Base-by-base conservation (phyloP, 2,113 vertebrate species). In the Gymnogyps californianus region DNA sequence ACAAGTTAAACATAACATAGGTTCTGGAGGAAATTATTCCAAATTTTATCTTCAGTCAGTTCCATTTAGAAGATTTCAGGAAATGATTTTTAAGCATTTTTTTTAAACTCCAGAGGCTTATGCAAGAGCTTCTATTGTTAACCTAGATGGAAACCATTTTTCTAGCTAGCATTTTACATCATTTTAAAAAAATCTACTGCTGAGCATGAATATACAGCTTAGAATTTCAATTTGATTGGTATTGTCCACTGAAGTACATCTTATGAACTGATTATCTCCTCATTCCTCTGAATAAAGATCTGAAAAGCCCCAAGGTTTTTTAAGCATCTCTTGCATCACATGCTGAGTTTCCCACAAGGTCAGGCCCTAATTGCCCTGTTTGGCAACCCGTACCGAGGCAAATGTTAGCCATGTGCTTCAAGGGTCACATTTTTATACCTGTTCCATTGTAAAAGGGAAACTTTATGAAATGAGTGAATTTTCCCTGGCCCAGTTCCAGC, bases 121-220 rank as follows among this genome's bases (percentile, higher is more conserved):
- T 89, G 70, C 61, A 87, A 96, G 87, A 94, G n/a, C 58, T 78
- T 36, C 70, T 91, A 58, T 77, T 95, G 76, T 87, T 93, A 90
- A 90, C 49, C 58, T 83, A 80, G 78, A 90, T 83, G 62, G 74
- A 88, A 93, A 91, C 8, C 32, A 91, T 44, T 96, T 95, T 85
- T 72, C 89, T 62, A 88, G 62, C 46, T 59, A 67, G 40, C 25
- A 72, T 80, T 93, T 80, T 31, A 82, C 62, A 87, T 82, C 6
- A 2, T 85, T 82, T 3, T 24, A 61, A 47, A 82, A 9, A 76
- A 57, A 71, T 58, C 65, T n/a, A 74, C 51, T 75, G 51, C 81
- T 2, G 1, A 85, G 58, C 69, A 36, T 31, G 69, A 96, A 79
- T 25, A 65, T 11, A 70, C 49, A 61, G 36, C 66, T 93, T 25